Base-by-base conservation (phyloP, 2,888 invertebrate genomes). In the Pycnomerus fuliginosus region DNA sequence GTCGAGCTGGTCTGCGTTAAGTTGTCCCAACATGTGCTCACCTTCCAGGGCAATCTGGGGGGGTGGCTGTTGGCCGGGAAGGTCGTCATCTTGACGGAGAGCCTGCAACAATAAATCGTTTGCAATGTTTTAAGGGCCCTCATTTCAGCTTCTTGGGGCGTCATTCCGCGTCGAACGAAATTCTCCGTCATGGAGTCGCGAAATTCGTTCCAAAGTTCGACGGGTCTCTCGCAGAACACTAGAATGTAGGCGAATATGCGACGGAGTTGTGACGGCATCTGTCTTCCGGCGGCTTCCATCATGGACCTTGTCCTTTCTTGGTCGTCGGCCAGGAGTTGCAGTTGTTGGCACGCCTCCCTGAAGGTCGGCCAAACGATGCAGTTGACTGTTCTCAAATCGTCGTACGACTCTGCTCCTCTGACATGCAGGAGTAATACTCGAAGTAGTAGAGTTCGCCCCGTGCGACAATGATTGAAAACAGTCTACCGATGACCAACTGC, bases 311-410 rank as follows among this genome's bases (percentile, higher is more conserved):
- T 47, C 48, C 50, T 52, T 37, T 55, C 38, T 16, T 27, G 34
- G 15, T 48, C 51, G 32, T 52, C 43, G 20, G 49, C 51, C 16
- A 46, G 53, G 33, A 69, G 36, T 16, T 24, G 20, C 3, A 37
- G 16, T 3, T 36, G 32, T 10, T 20, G 16, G 23, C 42, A 36
- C 33, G 42, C 42, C 15, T 16, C 17, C 16, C 41, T 8, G 33
- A 27, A 47, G 3, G 37, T 42, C 1, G 23, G 3, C 27, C 37
- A 16, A 2, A 11, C 25, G n/a, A 13, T 17, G 1, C 42, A 34
- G 23, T 47, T 13, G 11, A 42, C 37, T 14, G 16, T 36, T 10
- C 16, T 13, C n/a, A 42, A 4, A 32, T 42, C 35, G 13, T 31
- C 7, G 12, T 13, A 29, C 10, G 4, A 13, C 15, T 3, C 10